These are phyloP conservation scores for Cheiracanthium punctorium DNA, from an alignment of 2,888 invertebrate species.

Conservation along the genomic window DNA sequence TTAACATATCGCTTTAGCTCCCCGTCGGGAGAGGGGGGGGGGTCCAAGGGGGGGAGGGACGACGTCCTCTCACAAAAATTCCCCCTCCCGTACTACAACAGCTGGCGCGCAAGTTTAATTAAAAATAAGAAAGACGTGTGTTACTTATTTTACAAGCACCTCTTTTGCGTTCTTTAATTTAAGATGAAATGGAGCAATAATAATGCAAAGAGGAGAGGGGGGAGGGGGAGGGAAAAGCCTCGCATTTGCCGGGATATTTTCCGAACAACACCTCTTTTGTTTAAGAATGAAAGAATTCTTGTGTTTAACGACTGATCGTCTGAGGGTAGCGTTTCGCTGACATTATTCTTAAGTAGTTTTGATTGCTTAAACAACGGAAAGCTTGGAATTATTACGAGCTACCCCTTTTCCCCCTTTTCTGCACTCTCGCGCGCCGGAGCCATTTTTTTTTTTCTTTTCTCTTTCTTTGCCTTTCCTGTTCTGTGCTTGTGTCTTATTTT, in stretches of 20 bases:
- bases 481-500: constrained; percentile 61
- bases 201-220: constrained; percentile 60
- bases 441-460: neutral
- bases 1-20: constrained; percentile 65
- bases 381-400: constrained; percentile 43
- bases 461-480: no score
- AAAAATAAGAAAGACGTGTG: constrained; percentile 69
- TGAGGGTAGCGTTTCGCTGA: constrained; percentile 53
- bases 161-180: constrained; percentile 68
- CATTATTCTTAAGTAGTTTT: constrained; percentile 70
- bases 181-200: constrained; percentile 69
- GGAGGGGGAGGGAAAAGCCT: neutral
- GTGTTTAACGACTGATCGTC: constrained; percentile 67
- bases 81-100: constrained; percentile 23
- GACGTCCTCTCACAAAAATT: constrained; percentile 23
- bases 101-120: constrained; percentile 63
- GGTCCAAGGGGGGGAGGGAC: neutral
- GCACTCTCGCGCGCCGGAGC: no score
- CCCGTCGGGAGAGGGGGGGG: constrained; percentile 18
- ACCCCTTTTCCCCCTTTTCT: constrained; percentile 12
- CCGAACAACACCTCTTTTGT: constrained; percentile 67
- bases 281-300: constrained; percentile 67
- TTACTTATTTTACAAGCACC: constrained; percentile 65
- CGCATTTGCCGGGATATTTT: constrained; percentile 43
- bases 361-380: constrained; percentile 53